Evolutionary conservation across 2,113 vertebrate genomes (phyloP).

Genomic region (Hydrolagus affinis): DNA sequence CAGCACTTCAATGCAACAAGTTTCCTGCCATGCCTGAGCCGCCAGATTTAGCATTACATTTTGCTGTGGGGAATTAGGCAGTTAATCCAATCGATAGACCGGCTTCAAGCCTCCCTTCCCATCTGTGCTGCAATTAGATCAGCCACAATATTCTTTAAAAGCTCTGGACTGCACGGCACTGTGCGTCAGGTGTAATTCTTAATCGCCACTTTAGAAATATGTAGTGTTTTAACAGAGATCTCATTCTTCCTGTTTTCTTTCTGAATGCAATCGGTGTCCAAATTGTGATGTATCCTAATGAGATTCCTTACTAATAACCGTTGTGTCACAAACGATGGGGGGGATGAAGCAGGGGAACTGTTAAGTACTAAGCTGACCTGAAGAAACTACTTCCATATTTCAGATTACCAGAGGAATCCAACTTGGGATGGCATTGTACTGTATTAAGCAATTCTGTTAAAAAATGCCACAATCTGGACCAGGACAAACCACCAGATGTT

Average conservation of each 20-base stretch:
- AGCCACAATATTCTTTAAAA: conserved; percentile 71
- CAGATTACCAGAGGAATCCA: no score
- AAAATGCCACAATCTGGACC: no score
- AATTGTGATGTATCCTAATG: no score
- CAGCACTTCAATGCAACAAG: conserved; percentile 22
- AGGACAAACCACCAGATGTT: no score
- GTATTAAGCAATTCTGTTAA: no score
- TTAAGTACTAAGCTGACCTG: no score
- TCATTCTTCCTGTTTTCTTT: background rate
- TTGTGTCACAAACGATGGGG: no score
- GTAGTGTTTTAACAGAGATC: background rate
- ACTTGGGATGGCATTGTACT: no score
- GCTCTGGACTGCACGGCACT: conserved; percentile 48
- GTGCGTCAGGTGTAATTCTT: conserved; percentile 71
- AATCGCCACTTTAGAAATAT: conserved; percentile 36
- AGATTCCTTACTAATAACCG: no score
- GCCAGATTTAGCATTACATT: conserved; percentile 86
- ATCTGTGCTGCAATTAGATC: conserved; percentile 78
- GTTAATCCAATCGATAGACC: conserved; percentile 96
- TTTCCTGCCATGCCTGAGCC: conserved; percentile 68
- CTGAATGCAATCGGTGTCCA: no score
- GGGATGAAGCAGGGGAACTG: no score
- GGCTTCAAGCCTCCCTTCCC: conserved; percentile 79
- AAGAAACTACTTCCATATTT: no score
- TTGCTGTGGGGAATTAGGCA: conserved; percentile 92